Evolutionary conservation across 2,113 vertebrate species (phyloP), one percentile per base, ranked within the genome.

Genomic region (Cochlearius cochlearius): DNA sequence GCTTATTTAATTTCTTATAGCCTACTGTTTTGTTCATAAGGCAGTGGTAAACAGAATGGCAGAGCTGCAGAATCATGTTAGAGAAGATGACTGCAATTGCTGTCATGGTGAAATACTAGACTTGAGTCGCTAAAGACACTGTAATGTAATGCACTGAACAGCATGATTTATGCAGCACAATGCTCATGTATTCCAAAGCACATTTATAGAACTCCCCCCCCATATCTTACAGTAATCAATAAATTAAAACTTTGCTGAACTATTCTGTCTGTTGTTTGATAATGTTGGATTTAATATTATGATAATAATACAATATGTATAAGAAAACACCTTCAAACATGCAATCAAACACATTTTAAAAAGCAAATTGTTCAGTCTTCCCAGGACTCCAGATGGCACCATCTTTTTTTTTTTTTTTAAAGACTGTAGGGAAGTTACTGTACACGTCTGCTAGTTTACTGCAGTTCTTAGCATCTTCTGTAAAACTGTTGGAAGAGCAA

Each of bases 321-420:
- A 62, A 76, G 43, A 74, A 83, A 82, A 80, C 63, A 91, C 36
- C 47, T 91, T 89, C 91, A 85, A 96, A 87, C 50, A 49, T 55
- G 43, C 26, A 93, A 41, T 60, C 30, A 73, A 92, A 91, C 32
- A 67, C 47, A 32, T 92, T 96, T 92, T 85, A 29, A 53, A 94
- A 59, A 92, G 64, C 32, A 94, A 95, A 92, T 76, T 83, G 38
- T 96, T 95, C 93, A 72, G 90, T 91, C 69, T 94, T 86, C 55
- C 74, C 66, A 88, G 63, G 78, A 72, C 72, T 95, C 92, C 96
- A 98, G 94, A 97, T 97, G 97, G 90, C 64, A 94, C 41, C 73
- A 71, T 82, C 63, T n/a, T n/a, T n/a, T 45, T 90, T 64, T 58
- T 78, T 91, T 69, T 58, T 66, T 90, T 94, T 21, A 27, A 88